Conservation (phyloP, 2,113 vertebrate species). For the Lonchura striata region DNA sequence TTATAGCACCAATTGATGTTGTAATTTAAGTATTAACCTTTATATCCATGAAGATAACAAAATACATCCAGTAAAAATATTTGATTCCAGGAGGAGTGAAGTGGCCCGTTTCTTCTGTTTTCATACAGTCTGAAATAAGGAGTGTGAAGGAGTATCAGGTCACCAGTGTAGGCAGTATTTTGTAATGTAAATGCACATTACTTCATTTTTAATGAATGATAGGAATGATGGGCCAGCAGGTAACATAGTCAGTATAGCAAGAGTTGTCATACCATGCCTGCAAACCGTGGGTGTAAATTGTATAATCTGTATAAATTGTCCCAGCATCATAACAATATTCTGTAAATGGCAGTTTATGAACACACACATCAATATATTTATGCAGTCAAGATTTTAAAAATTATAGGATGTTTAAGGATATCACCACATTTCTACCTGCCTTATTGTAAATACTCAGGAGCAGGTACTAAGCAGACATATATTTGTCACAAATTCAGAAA, state of each 20-base stretch:
- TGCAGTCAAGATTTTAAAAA: not conserved
- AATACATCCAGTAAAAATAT: not conserved
- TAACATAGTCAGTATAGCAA: not conserved
- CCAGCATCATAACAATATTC: fast-evolving
- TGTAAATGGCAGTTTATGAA: not conserved
- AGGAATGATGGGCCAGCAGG: not conserved
- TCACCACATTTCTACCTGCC: not conserved
- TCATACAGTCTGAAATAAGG: not conserved
- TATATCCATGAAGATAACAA: not conserved
- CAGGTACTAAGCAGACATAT: not conserved
- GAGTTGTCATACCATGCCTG: not conserved
- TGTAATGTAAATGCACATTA: not conserved
- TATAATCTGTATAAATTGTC: not conserved
- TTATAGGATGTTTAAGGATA: not conserved
- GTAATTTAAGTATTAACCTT: not conserved
- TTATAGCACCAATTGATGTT: not conserved
- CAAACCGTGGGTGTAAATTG: not conserved
- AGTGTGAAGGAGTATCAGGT: not conserved
- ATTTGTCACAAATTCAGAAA: not conserved
- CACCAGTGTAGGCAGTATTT: not conserved
- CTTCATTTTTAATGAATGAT: not conserved
- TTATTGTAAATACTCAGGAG: not conserved
- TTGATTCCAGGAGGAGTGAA: not conserved
- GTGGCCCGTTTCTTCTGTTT: not conserved
- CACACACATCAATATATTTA: not conserved